A percentile compares a stretch with the other conserved stretches of the same genome.
phyloP scores from a whole-genome alignment of 2,113 vertebrate genomes.

The Anser cygnoides region DNA sequence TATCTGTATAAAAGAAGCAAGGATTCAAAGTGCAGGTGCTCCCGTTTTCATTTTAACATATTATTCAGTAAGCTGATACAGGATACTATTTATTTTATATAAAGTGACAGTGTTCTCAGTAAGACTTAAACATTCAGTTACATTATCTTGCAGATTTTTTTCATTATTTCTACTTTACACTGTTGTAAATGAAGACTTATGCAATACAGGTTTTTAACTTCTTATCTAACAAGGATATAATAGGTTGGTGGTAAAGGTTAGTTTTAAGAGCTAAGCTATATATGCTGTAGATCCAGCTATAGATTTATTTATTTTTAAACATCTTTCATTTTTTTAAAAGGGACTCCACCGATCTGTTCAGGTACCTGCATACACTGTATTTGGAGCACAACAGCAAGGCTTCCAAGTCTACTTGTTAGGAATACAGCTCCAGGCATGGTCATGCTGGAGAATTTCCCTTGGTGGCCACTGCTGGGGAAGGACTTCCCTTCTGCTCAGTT shows the following conservation, averaged over 20 bases:
- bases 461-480: not conserved
- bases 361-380: not conserved
- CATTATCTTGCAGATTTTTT: conserved; percentile 53
- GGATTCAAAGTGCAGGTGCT: conserved; percentile 88
- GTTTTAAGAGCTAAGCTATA: conserved; percentile 58
- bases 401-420: not conserved
- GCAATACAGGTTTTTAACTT: conserved; percentile 52
- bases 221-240: conserved; percentile 61
- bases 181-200: conserved; percentile 59
- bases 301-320: conserved; percentile 31
- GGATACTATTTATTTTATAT: conserved; percentile 62
- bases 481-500: not conserved
- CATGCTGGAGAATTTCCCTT: not conserved
- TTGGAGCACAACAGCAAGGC: not conserved
- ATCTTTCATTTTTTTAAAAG: conserved; percentile 36
- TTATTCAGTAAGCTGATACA: conserved; percentile 60
- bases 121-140: conserved; percentile 76
- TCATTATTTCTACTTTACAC: conserved; percentile 64
- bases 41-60: conserved; percentile 68
- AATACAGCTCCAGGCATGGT: not conserved
- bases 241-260: conserved; percentile 62
- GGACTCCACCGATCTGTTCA: conserved; percentile 35
- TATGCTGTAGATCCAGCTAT: conserved; percentile 52
- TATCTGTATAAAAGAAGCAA: conserved; percentile 69
- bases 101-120: conserved; percentile 79